phyloP scores from a whole-genome alignment of 2,888 invertebrate genomes.

The Platycheirus rosarum region DNA sequence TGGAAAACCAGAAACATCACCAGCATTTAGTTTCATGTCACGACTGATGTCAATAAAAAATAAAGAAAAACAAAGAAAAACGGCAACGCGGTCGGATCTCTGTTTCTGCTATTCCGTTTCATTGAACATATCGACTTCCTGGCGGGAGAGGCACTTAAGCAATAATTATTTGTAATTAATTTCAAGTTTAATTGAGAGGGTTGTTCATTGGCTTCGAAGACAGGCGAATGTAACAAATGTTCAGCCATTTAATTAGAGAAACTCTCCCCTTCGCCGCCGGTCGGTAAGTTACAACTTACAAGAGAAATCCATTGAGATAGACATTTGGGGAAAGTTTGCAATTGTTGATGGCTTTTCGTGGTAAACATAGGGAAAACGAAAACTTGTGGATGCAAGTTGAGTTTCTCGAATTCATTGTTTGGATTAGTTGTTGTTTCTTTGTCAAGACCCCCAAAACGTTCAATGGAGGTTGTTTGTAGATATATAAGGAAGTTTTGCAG shows the following conservation, averaged over 20 bases:
- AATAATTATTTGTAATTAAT: conserved; percentile 67
- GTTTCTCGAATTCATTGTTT: conserved; percentile 2
- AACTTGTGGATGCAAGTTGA: not conserved
- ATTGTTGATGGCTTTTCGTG: conserved; percentile 3
- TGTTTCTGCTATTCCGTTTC: conserved; percentile 38
- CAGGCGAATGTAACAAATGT: conserved; percentile 18
- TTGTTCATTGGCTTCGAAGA: conserved; percentile 31
- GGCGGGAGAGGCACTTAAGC: conserved; percentile 56
- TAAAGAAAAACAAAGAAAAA: conserved; percentile 2
- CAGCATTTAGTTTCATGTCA: conserved; percentile 51
- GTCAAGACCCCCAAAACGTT: too few relatives aligned
- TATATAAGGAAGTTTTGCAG: too few relatives aligned
- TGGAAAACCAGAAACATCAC: conserved; percentile 42
- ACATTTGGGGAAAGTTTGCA: conserved; percentile 47
- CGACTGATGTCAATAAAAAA: conserved; percentile 65
- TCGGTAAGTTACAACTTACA: conserved; percentile 19
- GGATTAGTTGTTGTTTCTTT: not conserved
- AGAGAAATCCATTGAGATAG: conserved; percentile 37
- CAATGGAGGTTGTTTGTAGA: too few relatives aligned
- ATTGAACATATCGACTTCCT: conserved; percentile 67
- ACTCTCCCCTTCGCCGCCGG: conserved; percentile 26
- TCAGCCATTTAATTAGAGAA: conserved; percentile 21
- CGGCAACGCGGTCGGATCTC: not conserved
- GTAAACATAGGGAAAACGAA: not conserved
- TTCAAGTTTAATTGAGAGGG: conserved; percentile 43